A percentile compares a stretch with the other conserved stretches of the same genome.
These are phyloP conservation scores for Cotesia chilonis DNA, from an alignment of 1,140 invertebrate genomes.

Conservation along the genomic window DNA sequence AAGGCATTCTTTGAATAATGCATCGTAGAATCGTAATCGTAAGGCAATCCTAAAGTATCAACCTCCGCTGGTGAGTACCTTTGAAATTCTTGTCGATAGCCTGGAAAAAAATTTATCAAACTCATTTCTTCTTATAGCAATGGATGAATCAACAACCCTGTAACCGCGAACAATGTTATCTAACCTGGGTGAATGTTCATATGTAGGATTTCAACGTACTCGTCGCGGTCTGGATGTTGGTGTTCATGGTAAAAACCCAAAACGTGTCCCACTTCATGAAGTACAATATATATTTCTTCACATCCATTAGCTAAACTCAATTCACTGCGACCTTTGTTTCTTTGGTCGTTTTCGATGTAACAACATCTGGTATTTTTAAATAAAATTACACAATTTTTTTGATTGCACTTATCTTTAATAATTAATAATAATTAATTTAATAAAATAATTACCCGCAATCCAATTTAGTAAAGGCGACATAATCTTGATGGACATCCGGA, in stretches of 20 bases:
- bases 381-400: too few species aligned
- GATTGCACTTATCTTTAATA: too few species aligned
- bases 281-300: slow-evolving; percentile 99
- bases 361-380: too few species aligned
- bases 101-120: too few species aligned
- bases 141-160: not conserved
- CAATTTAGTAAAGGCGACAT: slow-evolving; percentile 95
- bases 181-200: slow-evolving; percentile 93
- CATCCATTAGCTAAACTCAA: slow-evolving; percentile 99
- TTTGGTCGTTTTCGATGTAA: slow-evolving; percentile 64
- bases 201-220: slow-evolving; percentile 90
- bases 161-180: slow-evolving; percentile 88
- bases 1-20: slow-evolving; percentile 98
- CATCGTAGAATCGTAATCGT: slow-evolving; percentile 99
- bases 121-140: too few species aligned
- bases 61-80: slow-evolving; percentile 86
- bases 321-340: slow-evolving; percentile 95
- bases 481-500: slow-evolving; percentile 88
- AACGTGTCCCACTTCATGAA: slow-evolving; percentile 98
- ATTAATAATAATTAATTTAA: too few species aligned
- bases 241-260: slow-evolving; percentile 99
- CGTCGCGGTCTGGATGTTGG: slow-evolving; percentile 94
- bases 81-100: too few species aligned
- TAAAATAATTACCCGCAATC: slow-evolving; percentile 83
- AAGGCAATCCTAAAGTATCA: slow-evolving; percentile 92